Evolutionary conservation across 2,888 invertebrate species (phyloP).

Genomic region (Augochlorella aurata): DNA sequence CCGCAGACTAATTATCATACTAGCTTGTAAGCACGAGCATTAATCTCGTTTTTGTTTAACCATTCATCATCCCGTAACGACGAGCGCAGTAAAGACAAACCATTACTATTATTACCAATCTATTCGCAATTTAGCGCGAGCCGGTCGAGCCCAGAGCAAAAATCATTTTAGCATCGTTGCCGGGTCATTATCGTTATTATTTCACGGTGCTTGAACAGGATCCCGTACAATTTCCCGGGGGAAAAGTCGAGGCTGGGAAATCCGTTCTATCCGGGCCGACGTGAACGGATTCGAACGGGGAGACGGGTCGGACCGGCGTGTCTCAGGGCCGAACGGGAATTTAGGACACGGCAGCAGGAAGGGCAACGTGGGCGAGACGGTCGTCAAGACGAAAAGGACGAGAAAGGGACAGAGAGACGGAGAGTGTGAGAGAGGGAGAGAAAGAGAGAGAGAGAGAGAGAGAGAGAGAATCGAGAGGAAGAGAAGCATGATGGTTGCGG

Average conservation of each 20-base stretch:
- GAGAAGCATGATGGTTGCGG: slow-evolving; percentile 32
- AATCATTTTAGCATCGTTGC: neutral
- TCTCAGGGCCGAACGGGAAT: slow-evolving; percentile 15
- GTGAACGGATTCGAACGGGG: neutral
- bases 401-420: too few species aligned
- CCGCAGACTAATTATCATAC: neutral
- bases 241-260: neutral
- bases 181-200: too few species aligned
- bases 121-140: neutral
- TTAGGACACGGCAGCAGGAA: slow-evolving; percentile 25
- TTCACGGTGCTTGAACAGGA: too few species aligned
- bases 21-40: neutral
- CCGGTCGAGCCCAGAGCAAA: neutral
- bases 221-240: neutral
- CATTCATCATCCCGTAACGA: neutral
- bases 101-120: slow-evolving; percentile 3
- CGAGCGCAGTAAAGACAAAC: neutral
- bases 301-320: neutral
- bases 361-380: slow-evolving; percentile 22
- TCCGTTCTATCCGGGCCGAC: neutral
- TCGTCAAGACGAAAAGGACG: neutral
- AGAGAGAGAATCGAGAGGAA: slow-evolving; percentile 30
- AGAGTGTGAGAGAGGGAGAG: slow-evolving; percentile 21
- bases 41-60: slow-evolving; percentile 5
- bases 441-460: slow-evolving; percentile 27